Percentiles rank a stretch among this genome's conserved stretches.
Conservation (phyloP, 2,797 vertebrate species). For the Catharus ustulatus region DNA sequence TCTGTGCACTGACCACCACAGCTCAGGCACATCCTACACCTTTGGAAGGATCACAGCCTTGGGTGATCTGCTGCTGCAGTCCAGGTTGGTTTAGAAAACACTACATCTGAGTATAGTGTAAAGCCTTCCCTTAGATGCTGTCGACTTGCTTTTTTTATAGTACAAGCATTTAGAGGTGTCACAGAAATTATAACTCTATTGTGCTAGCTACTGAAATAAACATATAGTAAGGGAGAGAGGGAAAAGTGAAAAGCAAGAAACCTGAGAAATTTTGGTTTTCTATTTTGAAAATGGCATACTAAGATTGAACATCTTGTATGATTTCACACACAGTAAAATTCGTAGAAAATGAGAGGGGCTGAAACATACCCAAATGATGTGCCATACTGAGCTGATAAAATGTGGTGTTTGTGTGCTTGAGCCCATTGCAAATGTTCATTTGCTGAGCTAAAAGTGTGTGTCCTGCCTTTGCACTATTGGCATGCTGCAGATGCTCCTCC, state of each 20-base stretch:
- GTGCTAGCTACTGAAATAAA: not conserved
- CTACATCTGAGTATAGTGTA: not conserved
- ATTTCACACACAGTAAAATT: not conserved
- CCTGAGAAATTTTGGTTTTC: not conserved
- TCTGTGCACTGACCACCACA: not conserved
- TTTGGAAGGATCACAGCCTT: not conserved
- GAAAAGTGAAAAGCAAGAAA: not conserved
- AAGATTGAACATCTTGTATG: not conserved
- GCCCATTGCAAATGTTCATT: not conserved
- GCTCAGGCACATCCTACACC: not conserved
- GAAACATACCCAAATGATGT: not conserved
- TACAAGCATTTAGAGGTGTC: not conserved
- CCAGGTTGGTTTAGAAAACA: not conserved
- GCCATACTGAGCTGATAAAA: not conserved
- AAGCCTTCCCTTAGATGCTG: not conserved
- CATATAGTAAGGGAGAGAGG: not conserved
- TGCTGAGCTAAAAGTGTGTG: not conserved
- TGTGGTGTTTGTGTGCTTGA: not conserved
- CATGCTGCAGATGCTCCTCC: not conserved
- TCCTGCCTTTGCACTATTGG: not conserved
- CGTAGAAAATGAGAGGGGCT: not conserved
- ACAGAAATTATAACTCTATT: not conserved
- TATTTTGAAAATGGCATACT: not conserved
- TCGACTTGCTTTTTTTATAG: not conserved
- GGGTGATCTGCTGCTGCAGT: not conserved